These are phyloP conservation scores for Aleiodes alternator DNA, from an alignment of 2,888 invertebrate species.

Conservation along the genomic window DNA sequence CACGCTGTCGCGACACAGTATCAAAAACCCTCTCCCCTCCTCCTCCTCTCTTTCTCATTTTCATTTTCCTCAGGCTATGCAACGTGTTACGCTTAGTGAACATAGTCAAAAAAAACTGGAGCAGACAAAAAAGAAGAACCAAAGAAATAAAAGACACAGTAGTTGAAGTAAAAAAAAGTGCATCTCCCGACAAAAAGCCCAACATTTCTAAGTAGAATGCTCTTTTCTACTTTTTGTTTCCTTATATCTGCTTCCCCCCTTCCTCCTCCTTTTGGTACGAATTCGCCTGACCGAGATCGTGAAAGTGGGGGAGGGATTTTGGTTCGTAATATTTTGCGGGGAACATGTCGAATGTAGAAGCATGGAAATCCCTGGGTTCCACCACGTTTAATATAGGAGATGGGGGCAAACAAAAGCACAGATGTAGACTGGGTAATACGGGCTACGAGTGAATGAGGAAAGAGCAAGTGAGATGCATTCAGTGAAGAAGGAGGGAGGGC, in stretches of 20 bases:
- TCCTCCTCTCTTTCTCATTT: constrained; percentile 41
- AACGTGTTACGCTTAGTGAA: constrained; percentile 53
- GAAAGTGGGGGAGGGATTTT: constrained; percentile 17
- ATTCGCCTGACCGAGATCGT: constrained; percentile 37
- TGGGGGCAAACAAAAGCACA: constrained; percentile 74
- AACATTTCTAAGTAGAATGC: constrained; percentile 44
- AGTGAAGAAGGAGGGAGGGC: constrained; percentile 42
- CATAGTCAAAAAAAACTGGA: constrained; percentile 45
- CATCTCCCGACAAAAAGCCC: constrained; percentile 52
- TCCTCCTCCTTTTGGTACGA: constrained; percentile 13
- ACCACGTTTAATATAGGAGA: constrained; percentile 72
- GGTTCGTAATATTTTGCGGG: constrained; percentile 56
- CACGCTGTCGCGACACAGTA: constrained; percentile 20
- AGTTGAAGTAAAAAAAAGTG: constrained; percentile 48
- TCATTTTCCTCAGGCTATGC: constrained; percentile 46
- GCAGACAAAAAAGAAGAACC: constrained; percentile 31
- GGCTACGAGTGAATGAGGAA: constrained; percentile 63
- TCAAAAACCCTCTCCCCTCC: neutral
- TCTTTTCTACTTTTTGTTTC: constrained; percentile 34
- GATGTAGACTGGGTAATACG: constrained; percentile 60
- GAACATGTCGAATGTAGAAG: constrained; percentile 47
- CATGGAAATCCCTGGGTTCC: constrained; percentile 47
- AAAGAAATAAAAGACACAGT: constrained; percentile 42
- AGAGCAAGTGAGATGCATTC: constrained; percentile 41
- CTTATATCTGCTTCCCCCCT: constrained; percentile 22